A percentile compares a stretch with the other conserved stretches of the same genome.
Evolutionary conservation across 2,888 invertebrate species (phyloP).

Genomic region (Lasioglossum oenotherae): DNA sequence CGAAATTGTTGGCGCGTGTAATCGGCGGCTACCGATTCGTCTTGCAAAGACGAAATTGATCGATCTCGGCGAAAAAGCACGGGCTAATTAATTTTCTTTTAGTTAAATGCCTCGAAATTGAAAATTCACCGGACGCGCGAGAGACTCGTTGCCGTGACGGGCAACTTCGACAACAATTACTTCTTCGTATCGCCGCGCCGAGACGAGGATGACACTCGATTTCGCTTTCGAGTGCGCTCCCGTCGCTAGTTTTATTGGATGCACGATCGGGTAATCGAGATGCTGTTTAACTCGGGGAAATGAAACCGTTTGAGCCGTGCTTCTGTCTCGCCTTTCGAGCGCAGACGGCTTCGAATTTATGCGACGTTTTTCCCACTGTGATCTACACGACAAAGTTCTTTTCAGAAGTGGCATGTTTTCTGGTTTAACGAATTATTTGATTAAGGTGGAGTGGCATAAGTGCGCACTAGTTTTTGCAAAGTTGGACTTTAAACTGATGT

Average conservation of each 20-base stretch:
- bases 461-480: too few species aligned
- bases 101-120: neutral
- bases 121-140: neutral
- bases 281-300: constrained; percentile 5
- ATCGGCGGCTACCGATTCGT: neutral
- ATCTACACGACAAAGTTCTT: neutral
- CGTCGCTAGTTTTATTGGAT: constrained; percentile 43
- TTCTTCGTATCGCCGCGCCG: neutral
- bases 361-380: neutral
- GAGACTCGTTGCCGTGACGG: too few species aligned
- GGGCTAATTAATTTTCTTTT: constrained; percentile 6
- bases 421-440: neutral
- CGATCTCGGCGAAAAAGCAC: neutral
- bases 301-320: constrained; percentile 22
- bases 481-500: too few species aligned
- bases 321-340: neutral
- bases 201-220: neutral
- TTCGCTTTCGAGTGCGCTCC: constrained; percentile 27
- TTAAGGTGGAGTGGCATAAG: too few species aligned
- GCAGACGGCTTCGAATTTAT: neutral
- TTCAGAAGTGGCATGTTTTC: neutral
- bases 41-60: neutral
- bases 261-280: constrained; percentile 32
- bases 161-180: neutral
- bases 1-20: neutral